Conservation (phyloP, 2,113 vertebrate genomes). For the Neolamprologus cancellatus region DNA sequence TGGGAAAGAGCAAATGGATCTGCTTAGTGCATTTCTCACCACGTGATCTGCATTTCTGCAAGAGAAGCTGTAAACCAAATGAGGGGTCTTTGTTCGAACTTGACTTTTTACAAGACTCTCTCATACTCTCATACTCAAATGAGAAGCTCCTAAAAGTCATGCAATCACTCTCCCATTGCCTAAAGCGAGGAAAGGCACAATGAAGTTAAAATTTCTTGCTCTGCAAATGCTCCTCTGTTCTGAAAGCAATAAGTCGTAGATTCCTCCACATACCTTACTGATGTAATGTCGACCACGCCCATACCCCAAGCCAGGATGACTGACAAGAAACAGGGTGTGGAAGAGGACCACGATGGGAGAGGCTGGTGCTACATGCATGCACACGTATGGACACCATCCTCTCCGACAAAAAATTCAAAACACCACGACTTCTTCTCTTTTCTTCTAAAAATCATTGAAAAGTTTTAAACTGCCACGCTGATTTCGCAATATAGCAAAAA, state of each 20-base stretch:
- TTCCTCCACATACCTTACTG: conserved; percentile 28
- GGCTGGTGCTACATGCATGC: background rate
- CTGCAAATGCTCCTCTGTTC: background rate
- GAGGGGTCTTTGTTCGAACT: conserved; percentile 5
- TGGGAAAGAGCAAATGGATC: background rate
- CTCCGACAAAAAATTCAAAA: background rate
- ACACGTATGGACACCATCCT: background rate
- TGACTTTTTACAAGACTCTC: background rate
- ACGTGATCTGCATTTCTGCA: background rate
- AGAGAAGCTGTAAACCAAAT: background rate
- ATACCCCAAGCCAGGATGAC: background rate
- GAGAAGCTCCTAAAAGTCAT: background rate
- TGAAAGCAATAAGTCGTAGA: background rate
- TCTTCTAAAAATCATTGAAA: background rate
- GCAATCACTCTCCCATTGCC: background rate
- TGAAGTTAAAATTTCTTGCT: background rate
- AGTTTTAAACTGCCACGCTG: background rate
- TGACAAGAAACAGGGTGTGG: background rate
- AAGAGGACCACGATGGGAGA: background rate
- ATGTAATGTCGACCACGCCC: background rate
- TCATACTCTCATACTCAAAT: background rate
- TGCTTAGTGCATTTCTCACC: background rate
- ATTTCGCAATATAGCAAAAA: background rate
- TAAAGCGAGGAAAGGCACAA: background rate
- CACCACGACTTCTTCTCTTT: background rate